Evolutionary conservation across 2,797 vertebrate genomes (phyloP).

Genomic region (Margarornis squamiger): DNA sequence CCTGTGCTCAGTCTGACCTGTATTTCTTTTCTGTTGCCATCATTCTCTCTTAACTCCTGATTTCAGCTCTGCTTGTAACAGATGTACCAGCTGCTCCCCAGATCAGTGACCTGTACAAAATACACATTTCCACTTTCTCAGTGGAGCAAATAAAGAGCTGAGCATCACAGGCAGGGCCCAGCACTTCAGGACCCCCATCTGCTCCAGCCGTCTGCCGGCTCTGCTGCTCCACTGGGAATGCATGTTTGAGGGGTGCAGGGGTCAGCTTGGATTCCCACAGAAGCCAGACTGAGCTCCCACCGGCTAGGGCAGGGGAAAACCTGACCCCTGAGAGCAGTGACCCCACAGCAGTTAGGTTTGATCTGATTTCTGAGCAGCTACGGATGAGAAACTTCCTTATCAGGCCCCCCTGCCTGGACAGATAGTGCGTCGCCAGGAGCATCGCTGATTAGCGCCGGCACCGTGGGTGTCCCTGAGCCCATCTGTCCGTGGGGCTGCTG

Average conservation of each 20-base stretch:
- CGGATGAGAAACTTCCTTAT: background rate
- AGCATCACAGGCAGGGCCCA: background rate
- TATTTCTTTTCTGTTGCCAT: background rate
- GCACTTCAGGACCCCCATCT: accelerated
- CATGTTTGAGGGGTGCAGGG: background rate
- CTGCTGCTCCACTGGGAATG: background rate
- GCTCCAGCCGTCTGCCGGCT: background rate
- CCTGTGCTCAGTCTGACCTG: background rate
- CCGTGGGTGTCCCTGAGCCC: background rate
- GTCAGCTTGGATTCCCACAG: background rate
- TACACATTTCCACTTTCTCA: background rate
- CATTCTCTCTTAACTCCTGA: background rate
- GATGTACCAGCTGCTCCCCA: background rate
- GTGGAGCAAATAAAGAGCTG: background rate
- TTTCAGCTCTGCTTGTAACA: background rate
- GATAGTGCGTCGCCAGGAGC: background rate
- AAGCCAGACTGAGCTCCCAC: background rate
- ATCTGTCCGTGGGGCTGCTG: background rate
- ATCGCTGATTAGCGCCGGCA: accelerated
- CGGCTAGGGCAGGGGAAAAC: background rate
- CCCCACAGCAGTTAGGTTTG: background rate
- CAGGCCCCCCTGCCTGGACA: background rate
- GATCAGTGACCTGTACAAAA: background rate
- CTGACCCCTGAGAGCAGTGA: background rate
- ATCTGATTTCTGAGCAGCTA: background rate